Base-by-base conservation (phyloP, 2,113 vertebrate genomes). In the Paralichthys olivaceus region DNA sequence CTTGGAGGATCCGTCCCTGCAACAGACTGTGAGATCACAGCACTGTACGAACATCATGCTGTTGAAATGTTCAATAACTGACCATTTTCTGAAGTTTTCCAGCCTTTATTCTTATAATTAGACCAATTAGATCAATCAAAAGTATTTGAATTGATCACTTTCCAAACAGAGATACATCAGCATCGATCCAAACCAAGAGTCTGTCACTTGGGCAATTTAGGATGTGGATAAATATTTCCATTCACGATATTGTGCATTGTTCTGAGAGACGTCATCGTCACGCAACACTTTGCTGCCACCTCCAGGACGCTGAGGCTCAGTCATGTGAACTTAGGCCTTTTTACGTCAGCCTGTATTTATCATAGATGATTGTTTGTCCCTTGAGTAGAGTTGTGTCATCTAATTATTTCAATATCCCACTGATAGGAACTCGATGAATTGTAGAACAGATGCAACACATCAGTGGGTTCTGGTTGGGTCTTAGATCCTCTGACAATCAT, bases 221-320 rank as follows among this genome's bases (percentile, higher is more conserved):
- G 5, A 19, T 56, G 7, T 56, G 14, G 4, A 37, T 12, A 15
- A 65, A 45, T 17, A n/a, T 53, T 15, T 54, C 4, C 26, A 56
- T 49, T 61, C 28, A 47, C 37, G 37, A 47, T 25, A 25, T 13
- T 62, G 58, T 63, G 19, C 22, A 49, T 63, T 57, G 23, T 49
- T 55, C 12, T 3, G 3, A 23, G 11, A 71, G 49, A 57, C 1
- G 15, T 70, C 40, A 72, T 23, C 0, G 11, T 70, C 40, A 72
- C 23, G 19, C 7, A 40, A 15, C 67, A 43, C 45, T 85, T 19
- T 90, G 69, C 69, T 81, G 78, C 70, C 89, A 76, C 61, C 70
- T 72, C 9, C 80, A 73, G 83, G 83, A 66, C 47, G 22, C 8
- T 4, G 23, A 69, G 19, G 19, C 37, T 65, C 53, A 47, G 59